phyloP scores from a whole-genome alignment of 35 echinoderm and acorn worm genomes.

The Heliocidaris erythrogramma region DNA sequence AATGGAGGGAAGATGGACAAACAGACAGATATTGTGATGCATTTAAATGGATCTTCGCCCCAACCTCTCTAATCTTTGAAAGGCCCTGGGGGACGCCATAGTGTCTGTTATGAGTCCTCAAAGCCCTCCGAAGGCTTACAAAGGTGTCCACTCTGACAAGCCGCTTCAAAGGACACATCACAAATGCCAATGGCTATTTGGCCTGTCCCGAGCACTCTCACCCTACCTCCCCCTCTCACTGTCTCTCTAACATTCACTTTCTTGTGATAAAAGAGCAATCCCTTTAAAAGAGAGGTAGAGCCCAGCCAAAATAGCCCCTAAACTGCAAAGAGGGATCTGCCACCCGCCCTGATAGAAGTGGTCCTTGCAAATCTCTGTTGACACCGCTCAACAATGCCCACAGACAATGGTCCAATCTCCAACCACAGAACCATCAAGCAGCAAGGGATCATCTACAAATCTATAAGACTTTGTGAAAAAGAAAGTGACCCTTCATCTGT shows the following conservation, averaged over 20 bases:
- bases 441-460: background rate
- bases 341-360: background rate
- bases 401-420: constrained; percentile 40
- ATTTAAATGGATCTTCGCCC: constrained; percentile 48
- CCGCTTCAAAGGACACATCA: constrained; percentile 17
- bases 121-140: constrained; percentile 19
- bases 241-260: background rate
- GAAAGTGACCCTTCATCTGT: background rate
- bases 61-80: constrained; percentile 47
- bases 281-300: constrained; percentile 22
- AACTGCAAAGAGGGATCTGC: background rate
- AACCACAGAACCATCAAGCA: background rate
- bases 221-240: background rate
- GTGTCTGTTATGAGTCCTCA: constrained; percentile 45
- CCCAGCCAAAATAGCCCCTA: background rate
- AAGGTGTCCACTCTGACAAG: constrained; percentile 47
- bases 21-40: constrained; percentile 44
- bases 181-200: constrained; percentile 41
- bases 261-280: constrained; percentile 48
- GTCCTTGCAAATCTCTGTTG: constrained; percentile 41
- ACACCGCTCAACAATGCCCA: constrained; percentile 31
- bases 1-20: background rate
- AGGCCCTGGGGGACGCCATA: constrained; percentile 40
- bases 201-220: background rate
- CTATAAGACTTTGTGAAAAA: background rate